These are phyloP conservation scores for Mesorhabditis sp. DNA, from an alignment of 2,888 invertebrate species.

Conservation along the genomic window DNA sequence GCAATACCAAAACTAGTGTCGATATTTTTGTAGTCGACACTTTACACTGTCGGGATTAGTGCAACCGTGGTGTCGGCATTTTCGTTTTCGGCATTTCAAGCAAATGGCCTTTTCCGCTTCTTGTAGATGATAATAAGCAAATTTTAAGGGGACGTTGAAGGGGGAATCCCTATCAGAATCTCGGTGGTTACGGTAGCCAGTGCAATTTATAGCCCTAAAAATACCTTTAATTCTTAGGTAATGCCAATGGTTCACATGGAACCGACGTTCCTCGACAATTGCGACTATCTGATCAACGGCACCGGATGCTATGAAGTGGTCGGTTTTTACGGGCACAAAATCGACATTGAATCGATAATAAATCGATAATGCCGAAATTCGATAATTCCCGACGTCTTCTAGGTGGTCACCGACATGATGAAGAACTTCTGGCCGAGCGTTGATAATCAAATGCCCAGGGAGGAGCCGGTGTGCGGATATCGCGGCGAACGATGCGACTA, in stretches of 20 bases:
- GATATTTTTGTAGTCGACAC: no score
- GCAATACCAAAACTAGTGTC: no score
- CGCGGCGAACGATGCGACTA: constrained; percentile 41
- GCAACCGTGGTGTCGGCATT: no score
- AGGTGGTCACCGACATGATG: constrained; percentile 40
- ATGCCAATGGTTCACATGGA: constrained; percentile 44
- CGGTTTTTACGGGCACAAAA: not conserved
- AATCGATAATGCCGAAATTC: not conserved
- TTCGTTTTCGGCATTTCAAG: no score
- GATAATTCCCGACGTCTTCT: not conserved
- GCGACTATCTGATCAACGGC: constrained; percentile 37
- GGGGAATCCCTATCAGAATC: no score
- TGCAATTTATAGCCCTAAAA: no score
- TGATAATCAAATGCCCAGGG: constrained; percentile 37
- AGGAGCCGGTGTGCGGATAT: constrained; percentile 54
- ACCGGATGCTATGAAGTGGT: constrained; percentile 42
- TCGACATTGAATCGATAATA: not conserved
- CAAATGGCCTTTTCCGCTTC: no score
- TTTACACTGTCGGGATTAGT: no score
- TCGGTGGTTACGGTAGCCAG: no score
- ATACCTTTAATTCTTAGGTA: constrained; percentile 15
- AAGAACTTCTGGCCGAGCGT: constrained; percentile 40
- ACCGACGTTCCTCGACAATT: constrained; percentile 39
- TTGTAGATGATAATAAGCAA: no score
- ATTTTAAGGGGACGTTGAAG: no score